These are phyloP conservation scores for Caenorhabditis macrosperma DNA, from an alignment of 2,888 invertebrate genomes.

Conservation along the genomic window DNA sequence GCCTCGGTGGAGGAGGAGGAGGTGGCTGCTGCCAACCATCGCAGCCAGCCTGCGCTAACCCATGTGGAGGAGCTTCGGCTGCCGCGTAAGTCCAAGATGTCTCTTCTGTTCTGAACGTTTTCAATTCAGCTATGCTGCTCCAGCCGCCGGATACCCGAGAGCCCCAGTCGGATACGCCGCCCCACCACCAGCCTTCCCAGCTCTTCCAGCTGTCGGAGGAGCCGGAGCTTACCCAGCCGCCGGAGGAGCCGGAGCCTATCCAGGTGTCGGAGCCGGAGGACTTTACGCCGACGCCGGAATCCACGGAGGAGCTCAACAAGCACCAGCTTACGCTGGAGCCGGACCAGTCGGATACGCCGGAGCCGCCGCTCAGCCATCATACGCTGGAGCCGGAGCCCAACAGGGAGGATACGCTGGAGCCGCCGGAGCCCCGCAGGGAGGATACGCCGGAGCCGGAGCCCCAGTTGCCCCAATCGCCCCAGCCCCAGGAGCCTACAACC, in stretches of 20 bases:
- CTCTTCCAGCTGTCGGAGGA: conserved; percentile 37
- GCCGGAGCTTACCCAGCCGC: conserved; percentile 28
- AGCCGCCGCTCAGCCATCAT: conserved; percentile 12
- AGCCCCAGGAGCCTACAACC: conserved; percentile 47
- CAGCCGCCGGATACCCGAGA: conserved; percentile 57
- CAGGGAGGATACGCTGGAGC: conserved; percentile 45
- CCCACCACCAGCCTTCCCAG: conserved; percentile 45
- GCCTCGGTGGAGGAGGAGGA: conserved; percentile 63
- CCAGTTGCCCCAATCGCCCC: conserved; percentile 29
- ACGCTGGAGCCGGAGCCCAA: conserved; percentile 51
- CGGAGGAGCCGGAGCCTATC: conserved; percentile 31
- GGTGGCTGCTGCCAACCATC: conserved; percentile 62
- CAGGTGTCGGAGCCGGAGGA: conserved; percentile 43
- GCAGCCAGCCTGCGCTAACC: conserved; percentile 58
- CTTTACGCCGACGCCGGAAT: conserved; percentile 47
- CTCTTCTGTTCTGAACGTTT: neutral
- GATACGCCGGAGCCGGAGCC: conserved; percentile 43
- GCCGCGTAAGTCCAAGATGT: conserved; percentile 41
- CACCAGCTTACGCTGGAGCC: conserved; percentile 27
- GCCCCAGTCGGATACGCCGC: conserved; percentile 57
- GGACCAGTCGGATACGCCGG: conserved; percentile 18
- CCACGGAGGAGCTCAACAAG: conserved; percentile 43
- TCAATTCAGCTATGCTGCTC: conserved; percentile 46
- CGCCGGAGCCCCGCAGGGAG: conserved; percentile 28
- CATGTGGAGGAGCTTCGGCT: conserved; percentile 62